Evolutionary conservation across 2,113 vertebrate genomes (phyloP).

Genomic region (Oostethus manadensis): DNA sequence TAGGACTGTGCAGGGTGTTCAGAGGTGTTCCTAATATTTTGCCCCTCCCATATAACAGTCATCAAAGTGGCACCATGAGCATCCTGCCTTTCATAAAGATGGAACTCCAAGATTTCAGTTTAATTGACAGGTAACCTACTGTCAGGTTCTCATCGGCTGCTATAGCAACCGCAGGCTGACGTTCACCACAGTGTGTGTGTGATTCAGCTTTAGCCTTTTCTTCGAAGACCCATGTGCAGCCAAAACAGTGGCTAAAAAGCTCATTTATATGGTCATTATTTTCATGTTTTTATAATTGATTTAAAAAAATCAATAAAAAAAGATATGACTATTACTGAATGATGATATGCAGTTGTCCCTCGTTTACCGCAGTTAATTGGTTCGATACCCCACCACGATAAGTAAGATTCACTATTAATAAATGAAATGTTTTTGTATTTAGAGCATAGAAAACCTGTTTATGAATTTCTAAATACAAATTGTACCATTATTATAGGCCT

Average conservation of each 20-base stretch:
- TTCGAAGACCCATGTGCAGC: neutral
- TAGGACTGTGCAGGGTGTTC: neutral
- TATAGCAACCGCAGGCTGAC: neutral
- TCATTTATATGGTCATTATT: too few relatives aligned
- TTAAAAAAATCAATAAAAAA: too few relatives aligned
- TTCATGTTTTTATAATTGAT: too few relatives aligned
- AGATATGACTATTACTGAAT: too few relatives aligned
- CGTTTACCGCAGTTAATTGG: too few relatives aligned
- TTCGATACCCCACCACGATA: too few relatives aligned
- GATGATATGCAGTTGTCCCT: too few relatives aligned
- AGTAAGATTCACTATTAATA: too few relatives aligned
- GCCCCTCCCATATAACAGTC: neutral
- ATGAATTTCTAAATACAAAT: too few relatives aligned
- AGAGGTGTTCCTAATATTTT: conserved; percentile 1
- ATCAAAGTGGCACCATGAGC: neutral
- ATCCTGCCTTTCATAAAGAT: neutral
- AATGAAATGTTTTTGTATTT: too few relatives aligned
- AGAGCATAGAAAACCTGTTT: too few relatives aligned
- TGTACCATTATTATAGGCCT: too few relatives aligned
- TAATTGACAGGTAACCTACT: neutral
- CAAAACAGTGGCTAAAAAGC: neutral
- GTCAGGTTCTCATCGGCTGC: conserved; percentile 1
- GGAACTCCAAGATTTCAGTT: neutral
- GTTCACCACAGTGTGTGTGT: neutral
- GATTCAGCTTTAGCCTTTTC: neutral